A percentile compares a stretch with the other conserved stretches of the same genome.
Evolutionary conservation across 23 tunicate species (phyloP).

Genomic region (Trididemnum nubilum): DNA sequence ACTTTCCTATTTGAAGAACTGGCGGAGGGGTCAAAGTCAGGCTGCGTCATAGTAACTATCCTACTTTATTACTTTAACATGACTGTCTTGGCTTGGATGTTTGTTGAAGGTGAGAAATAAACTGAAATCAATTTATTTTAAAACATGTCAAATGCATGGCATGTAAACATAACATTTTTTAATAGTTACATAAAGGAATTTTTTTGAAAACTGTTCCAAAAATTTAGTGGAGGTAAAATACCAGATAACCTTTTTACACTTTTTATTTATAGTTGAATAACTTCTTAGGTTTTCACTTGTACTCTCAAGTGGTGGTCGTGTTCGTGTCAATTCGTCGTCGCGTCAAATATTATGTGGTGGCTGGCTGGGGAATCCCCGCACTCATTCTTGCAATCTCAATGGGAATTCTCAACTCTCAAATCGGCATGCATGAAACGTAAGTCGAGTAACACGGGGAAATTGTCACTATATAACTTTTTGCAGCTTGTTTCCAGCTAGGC

Average conservation of each 20-base stretch:
- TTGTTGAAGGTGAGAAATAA: slow-evolving; percentile 80
- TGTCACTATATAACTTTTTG: not conserved
- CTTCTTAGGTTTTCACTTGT: slow-evolving; percentile 71
- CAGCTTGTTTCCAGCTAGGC: not conserved
- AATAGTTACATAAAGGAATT: too few species aligned
- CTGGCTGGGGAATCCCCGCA: slow-evolving; percentile 87
- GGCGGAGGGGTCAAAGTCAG: slow-evolving; percentile 49
- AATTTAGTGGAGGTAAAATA: too few species aligned
- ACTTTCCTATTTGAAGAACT: slow-evolving; percentile 80
- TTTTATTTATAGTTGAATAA: too few species aligned
- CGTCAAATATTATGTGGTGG: slow-evolving; percentile 67
- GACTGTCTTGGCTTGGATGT: slow-evolving; percentile 92
- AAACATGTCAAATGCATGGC: too few species aligned
- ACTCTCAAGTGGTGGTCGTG: slow-evolving; percentile 96
- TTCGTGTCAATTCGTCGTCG: slow-evolving; percentile 86
- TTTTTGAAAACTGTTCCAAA: too few species aligned
- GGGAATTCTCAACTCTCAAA: slow-evolving; percentile 68
- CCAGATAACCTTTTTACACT: too few species aligned
- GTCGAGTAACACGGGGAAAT: slow-evolving; percentile 21
- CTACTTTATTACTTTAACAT: slow-evolving; percentile 84
- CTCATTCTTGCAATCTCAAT: slow-evolving; percentile 54
- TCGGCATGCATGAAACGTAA: slow-evolving; percentile 67
- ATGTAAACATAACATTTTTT: too few species aligned
- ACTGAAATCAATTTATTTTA: not conserved
- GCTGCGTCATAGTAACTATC: slow-evolving; percentile 73